A percentile compares a stretch with the other conserved stretches of the same genome.
These are phyloP conservation scores for Podarcis muralis DNA, from an alignment of 2,113 vertebrate species.

Conservation along the genomic window DNA sequence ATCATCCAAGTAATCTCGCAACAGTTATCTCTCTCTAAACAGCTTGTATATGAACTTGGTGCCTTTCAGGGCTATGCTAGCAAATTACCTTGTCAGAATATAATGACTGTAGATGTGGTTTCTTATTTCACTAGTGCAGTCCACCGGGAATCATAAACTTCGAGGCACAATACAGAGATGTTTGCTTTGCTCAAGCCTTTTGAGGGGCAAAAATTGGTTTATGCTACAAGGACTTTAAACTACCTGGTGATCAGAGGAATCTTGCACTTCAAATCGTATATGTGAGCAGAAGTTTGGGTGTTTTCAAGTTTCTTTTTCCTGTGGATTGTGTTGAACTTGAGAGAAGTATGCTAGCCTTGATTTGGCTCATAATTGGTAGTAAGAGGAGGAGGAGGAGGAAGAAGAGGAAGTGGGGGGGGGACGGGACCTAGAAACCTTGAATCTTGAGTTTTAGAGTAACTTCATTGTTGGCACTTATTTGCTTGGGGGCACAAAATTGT, in stretches of 20 bases:
- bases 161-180: constrained; percentile 7
- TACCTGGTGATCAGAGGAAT: constrained; percentile 4
- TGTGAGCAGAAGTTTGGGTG: constrained; percentile 21
- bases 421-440: neutral
- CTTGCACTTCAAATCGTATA: constrained; percentile 5
- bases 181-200: constrained; percentile 26
- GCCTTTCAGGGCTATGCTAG: constrained; percentile 6
- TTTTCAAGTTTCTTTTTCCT: neutral
- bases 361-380: neutral
- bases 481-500: neutral
- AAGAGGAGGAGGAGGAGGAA: neutral
- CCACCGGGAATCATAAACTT: constrained; percentile 14
- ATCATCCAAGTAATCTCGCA: constrained; percentile 16
- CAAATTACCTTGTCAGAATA: constrained; percentile 30
- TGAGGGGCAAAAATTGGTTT: constrained; percentile 1
- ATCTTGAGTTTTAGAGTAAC: neutral
- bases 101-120: constrained; percentile 28
- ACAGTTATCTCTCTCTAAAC: constrained; percentile 23
- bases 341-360: constrained; percentile 10
- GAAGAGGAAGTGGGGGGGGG: neutral
- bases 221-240: neutral
- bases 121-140: constrained; percentile 26
- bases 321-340: constrained; percentile 8
- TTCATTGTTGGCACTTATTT: constrained; percentile 1
- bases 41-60: constrained; percentile 20